Evolutionary conservation across 2,797 vertebrate genomes (phyloP).

Genomic region (Eutrigla gurnardus): DNA sequence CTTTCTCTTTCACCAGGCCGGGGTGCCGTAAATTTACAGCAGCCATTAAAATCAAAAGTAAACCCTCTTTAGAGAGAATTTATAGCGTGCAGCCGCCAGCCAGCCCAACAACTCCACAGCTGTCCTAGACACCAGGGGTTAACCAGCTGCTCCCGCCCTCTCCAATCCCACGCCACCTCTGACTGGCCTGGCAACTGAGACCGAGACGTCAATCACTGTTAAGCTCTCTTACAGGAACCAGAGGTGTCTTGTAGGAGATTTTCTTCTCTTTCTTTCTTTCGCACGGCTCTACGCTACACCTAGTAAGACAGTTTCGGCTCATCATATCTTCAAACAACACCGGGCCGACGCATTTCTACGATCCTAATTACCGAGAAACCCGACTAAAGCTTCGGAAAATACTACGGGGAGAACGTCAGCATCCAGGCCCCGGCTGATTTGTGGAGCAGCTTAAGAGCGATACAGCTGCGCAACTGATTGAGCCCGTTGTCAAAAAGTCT

Average conservation of each 20-base stretch:
- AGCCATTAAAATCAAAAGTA: slow-evolving; percentile 85
- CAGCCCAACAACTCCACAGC: slow-evolving; percentile 73
- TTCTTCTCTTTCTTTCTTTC: slow-evolving; percentile 43
- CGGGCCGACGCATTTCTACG: slow-evolving; percentile 35
- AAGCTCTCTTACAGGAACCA: slow-evolving; percentile 63
- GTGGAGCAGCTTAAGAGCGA: slow-evolving; percentile 71
- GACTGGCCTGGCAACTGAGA: slow-evolving; percentile 55
- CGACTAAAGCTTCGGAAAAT: slow-evolving; percentile 60
- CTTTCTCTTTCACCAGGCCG: slow-evolving; percentile 65
- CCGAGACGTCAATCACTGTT: slow-evolving; percentile 71
- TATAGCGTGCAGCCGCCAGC: slow-evolving; percentile 78
- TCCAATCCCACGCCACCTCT: slow-evolving; percentile 61
- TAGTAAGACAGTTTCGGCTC: slow-evolving; percentile 30
- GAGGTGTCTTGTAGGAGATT: slow-evolving; percentile 29
- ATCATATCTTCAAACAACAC: slow-evolving; percentile 44
- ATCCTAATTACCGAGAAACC: slow-evolving; percentile 65
- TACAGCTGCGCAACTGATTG: slow-evolving; percentile 79
- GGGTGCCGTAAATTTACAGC: slow-evolving; percentile 78
- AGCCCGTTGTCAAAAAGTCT: slow-evolving; percentile 58
- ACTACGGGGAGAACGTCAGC: slow-evolving; percentile 57
- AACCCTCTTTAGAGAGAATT: slow-evolving; percentile 85
- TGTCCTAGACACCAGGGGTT: slow-evolving; percentile 77
- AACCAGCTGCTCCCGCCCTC: slow-evolving; percentile 61
- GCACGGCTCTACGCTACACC: slow-evolving; percentile 45
- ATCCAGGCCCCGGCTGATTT: slow-evolving; percentile 68